Conservation (phyloP, 2,113 vertebrate genomes). For the Psilopogon haemacephalus region DNA sequence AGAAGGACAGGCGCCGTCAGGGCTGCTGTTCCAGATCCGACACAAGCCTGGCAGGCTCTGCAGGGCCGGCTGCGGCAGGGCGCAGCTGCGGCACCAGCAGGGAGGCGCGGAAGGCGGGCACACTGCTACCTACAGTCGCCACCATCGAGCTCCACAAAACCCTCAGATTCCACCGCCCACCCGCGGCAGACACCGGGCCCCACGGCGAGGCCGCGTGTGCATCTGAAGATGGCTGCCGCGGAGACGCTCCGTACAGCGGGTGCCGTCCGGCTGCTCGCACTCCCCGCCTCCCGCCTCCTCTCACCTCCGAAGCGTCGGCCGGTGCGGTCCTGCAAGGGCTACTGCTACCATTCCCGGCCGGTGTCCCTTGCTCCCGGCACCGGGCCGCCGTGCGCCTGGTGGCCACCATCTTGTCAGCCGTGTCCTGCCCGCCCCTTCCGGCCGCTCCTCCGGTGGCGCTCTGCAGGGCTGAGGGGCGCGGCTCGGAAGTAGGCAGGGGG, state of each 20-base stretch:
- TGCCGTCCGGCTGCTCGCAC: background rate
- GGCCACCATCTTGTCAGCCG: background rate
- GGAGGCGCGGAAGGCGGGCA: background rate
- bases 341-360: background rate
- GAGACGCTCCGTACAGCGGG: no score
- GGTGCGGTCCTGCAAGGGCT: background rate
- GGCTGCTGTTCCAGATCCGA: no score
- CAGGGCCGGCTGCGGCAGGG: no score
- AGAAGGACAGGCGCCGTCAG: rapidly evolving
- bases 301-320: background rate
- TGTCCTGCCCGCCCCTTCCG: background rate
- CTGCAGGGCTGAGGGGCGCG: background rate
- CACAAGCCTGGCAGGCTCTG: no score
- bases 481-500: no score
- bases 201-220: background rate
- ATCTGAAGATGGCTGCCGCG: background rate
- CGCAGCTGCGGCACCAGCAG: no score
- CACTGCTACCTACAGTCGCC: background rate
- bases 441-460: background rate
- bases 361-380: background rate
- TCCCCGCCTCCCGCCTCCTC: background rate
- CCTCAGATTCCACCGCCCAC: background rate
- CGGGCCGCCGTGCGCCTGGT: background rate
- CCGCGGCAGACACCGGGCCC: background rate
- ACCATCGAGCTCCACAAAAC: no score